Evolutionary conservation across 2,797 vertebrate species (phyloP).

Genomic region (Trachops cirrhosus): DNA sequence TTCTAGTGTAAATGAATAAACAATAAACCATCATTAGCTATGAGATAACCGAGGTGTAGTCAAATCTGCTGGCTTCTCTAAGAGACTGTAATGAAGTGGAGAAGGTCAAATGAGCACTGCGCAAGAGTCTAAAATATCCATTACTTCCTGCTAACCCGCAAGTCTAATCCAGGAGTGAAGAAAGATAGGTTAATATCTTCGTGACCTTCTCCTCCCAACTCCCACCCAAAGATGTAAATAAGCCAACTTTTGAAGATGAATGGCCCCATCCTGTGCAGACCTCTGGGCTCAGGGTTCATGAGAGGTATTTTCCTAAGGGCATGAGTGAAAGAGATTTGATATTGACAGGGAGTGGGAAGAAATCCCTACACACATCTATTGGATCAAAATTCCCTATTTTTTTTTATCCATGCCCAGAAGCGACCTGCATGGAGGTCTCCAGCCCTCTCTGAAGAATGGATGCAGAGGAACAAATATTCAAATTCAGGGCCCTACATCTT

Average conservation of each 20-base stretch:
- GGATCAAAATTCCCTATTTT: not conserved
- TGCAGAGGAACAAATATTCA: constrained; percentile 3
- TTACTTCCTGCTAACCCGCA: constrained; percentile 13
- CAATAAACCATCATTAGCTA: constrained; percentile 19
- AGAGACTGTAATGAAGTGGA: constrained; percentile 34
- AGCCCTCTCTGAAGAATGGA: constrained; percentile 5
- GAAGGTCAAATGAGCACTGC: constrained; percentile 23
- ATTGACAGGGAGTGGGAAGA: not conserved
- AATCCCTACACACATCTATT: not conserved
- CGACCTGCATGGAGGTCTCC: not conserved
- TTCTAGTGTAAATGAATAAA: constrained; percentile 49
- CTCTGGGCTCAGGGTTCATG: not conserved
- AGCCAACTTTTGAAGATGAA: constrained; percentile 37
- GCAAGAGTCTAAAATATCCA: not conserved
- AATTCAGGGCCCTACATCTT: not conserved
- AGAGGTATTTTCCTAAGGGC: not conserved
- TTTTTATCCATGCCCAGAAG: not conserved
- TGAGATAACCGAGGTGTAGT: not conserved
- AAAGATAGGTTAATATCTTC: constrained; percentile 52
- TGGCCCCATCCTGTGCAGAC: not conserved
- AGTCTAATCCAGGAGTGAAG: constrained; percentile 39
- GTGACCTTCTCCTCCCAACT: constrained; percentile 24
- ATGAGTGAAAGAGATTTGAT: not conserved
- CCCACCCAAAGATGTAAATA: constrained; percentile 21
- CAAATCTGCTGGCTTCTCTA: constrained; percentile 35